phyloP scores from a whole-genome alignment of 2,797 vertebrate genomes.

The Acrossocheilus wenchowensis region DNA sequence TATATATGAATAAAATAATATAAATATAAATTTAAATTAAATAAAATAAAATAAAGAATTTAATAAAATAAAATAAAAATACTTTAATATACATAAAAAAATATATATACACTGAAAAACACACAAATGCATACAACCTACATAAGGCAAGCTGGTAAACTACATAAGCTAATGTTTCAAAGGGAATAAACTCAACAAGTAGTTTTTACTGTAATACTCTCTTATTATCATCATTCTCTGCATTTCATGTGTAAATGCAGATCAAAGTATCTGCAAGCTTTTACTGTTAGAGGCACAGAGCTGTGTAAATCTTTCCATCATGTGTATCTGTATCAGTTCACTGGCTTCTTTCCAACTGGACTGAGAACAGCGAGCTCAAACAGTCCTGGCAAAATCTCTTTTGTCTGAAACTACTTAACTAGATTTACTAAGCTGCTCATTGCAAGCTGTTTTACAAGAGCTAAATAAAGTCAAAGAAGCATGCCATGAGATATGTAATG shows the following conservation, averaged over 20 bases:
- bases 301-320: constrained; percentile 8
- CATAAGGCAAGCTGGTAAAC: background rate
- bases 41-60: background rate
- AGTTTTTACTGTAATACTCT: background rate
- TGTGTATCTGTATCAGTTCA: constrained; percentile 13
- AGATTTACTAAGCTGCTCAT: constrained; percentile 22
- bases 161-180: background rate
- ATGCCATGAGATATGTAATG: constrained; percentile 5
- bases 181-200: constrained; percentile 26
- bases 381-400: constrained; percentile 11
- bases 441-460: constrained; percentile 19
- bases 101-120: background rate
- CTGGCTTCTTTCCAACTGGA: constrained; percentile 13
- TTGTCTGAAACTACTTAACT: constrained; percentile 22
- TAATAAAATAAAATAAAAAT: background rate
- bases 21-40: background rate
- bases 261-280: constrained; percentile 16
- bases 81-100: too few species aligned
- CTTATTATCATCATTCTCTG: constrained; percentile 7
- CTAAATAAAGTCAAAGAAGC: constrained; percentile 36
- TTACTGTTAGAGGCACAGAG: background rate
- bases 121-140: background rate
- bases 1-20: background rate
- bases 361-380: background rate
- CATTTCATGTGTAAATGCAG: background rate